These are phyloP conservation scores for Trialeurodes vaporariorum DNA, from an alignment of 1,140 invertebrate genomes.

Conservation along the genomic window DNA sequence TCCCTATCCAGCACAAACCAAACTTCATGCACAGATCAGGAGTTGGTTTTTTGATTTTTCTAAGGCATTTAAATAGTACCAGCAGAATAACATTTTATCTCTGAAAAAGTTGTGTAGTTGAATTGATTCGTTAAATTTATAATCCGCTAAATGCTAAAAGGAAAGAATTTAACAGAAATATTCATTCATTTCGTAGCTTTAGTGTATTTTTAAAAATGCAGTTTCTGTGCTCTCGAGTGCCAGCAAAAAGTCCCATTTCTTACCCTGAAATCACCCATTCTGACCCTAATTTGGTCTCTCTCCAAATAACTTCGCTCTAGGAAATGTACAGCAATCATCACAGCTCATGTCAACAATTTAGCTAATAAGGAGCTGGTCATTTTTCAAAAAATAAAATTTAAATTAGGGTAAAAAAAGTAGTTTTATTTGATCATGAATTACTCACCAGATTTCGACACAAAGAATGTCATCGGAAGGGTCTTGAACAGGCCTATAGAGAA, in stretches of 20 bases:
- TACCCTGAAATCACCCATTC: background rate
- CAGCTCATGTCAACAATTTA: background rate
- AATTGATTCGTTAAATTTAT: no score
- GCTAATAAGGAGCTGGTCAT: background rate
- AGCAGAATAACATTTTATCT: no score
- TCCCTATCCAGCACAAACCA: no score
- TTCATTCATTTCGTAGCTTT: no score
- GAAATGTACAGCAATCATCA: background rate
- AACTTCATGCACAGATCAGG: no score
- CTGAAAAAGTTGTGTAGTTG: no score
- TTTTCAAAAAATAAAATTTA: background rate
- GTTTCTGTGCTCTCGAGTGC: no score
- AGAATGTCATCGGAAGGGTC: constrained; percentile 38
- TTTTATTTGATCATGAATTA: constrained; percentile 6
- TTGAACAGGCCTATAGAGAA: constrained; percentile 36
- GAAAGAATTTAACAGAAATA: no score
- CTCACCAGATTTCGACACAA: constrained; percentile 44
- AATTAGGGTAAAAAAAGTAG: background rate
- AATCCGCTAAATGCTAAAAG: background rate
- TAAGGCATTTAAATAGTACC: no score
- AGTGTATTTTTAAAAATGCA: no score
- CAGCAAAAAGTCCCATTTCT: no score
- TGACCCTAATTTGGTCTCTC: background rate
- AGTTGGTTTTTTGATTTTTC: no score
- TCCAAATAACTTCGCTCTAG: background rate